Evolutionary conservation across 2,113 vertebrate genomes (phyloP), one percentile per base, ranked within the genome.

Genomic region (Pogonocichla stellata): DNA sequence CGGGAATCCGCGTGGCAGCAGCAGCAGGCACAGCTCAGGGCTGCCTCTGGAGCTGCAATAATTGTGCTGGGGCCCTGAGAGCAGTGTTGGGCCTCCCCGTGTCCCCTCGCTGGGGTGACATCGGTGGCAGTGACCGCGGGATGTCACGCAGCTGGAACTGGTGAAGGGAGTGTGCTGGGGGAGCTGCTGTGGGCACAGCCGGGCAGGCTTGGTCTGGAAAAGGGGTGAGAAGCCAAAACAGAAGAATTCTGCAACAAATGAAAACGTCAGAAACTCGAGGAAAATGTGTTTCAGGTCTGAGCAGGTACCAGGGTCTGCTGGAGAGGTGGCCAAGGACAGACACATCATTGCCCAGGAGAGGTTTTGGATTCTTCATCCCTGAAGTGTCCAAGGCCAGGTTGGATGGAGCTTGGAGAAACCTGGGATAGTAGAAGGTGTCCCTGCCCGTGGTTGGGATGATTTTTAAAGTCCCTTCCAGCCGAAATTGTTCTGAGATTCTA

Each of bases 261-360:
- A 8, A 0, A 3, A n/a, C 56, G 61, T 38, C 34, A 79, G 81
- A 51, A 74, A 66, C 33, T 47, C 5, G 0, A 6, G 18, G 72
- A 18, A 83, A 43, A 50, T 8, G 19, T 72, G 7, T 56, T 72
- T 60, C 8, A 8, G 18, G 20, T 33, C 26, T 34, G 3, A 0
- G 31, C n/a, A 12, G 24, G 43, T 70, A 78, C 45, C n/a, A 8
- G 40, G 4, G 4, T 43, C 48, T 77, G 43, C n/a, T 48, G 58
- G 67, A 80, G 67, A 1, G 0, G 14, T 60, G 54, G 36, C 45
- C 28, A 1, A 57, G 56, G 28, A 42, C 9, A 33, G n/a, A 36
- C 6, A 2, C 0, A 0, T 58, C 0, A 0, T 6, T 29, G n/a
- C 10, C n/a, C 57, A 48, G 56, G 56, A 42, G 13, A 56, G 7